Conservation (phyloP, 92 coral and sea anemone genomes). For the Palythoa grandiflora region DNA sequence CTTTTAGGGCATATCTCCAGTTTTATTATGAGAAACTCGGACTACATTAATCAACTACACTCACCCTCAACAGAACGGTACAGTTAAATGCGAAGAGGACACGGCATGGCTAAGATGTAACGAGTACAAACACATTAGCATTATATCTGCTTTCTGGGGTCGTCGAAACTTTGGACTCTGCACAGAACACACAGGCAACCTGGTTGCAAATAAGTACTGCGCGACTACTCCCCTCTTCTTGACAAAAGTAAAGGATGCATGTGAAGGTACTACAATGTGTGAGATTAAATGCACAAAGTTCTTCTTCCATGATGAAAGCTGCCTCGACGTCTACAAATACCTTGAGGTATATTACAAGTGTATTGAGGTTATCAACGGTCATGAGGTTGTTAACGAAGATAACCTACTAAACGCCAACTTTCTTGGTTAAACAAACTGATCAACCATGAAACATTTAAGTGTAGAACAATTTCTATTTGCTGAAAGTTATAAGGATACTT, state of each 20-base stretch:
- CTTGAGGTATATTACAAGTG: slow-evolving; percentile 99
- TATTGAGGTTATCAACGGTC: slow-evolving; percentile 99
- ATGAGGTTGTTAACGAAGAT: slow-evolving; percentile 99
- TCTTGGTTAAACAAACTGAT: slow-evolving; percentile 76
- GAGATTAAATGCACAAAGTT: slow-evolving; percentile 98
- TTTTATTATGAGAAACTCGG: background rate
- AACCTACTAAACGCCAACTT: slow-evolving; percentile 98
- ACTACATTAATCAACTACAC: background rate
- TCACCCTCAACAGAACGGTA: slow-evolving; percentile 83
- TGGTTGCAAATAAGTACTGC: slow-evolving; percentile 86
- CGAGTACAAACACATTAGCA: slow-evolving; percentile 99
- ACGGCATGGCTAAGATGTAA: slow-evolving; percentile 99
- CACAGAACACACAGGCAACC: slow-evolving; percentile 96
- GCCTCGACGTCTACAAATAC: slow-evolving; percentile 96
- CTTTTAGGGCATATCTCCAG: background rate
- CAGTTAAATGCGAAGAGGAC: slow-evolving; percentile 99
- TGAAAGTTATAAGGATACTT: slow-evolving; percentile 44
- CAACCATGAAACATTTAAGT: slow-evolving; percentile 29
- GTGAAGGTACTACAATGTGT: slow-evolving; percentile 99
- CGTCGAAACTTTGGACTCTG: slow-evolving; percentile 99
- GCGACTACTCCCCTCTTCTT: slow-evolving; percentile 94
- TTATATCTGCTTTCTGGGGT: slow-evolving; percentile 99
- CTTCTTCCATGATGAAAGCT: slow-evolving; percentile 91
- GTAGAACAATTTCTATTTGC: slow-evolving; percentile 41
- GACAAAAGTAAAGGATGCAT: slow-evolving; percentile 99